phyloP scores from a whole-genome alignment of 1,140 invertebrate genomes.

The Triops longicaudatus region DNA sequence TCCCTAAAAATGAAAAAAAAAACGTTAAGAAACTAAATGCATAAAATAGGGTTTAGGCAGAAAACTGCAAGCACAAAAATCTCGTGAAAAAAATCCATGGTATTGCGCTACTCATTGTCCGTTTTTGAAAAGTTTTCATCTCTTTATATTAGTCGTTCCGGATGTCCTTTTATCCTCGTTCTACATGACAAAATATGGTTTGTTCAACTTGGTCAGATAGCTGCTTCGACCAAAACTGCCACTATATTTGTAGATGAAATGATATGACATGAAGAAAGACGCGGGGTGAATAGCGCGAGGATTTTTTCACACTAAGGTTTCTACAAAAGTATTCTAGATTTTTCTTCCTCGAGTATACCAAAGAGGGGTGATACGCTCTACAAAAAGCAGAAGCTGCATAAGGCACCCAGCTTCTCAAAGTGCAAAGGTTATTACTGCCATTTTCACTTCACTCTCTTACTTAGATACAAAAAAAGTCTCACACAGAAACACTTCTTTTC shows the following conservation, averaged over 20 bases:
- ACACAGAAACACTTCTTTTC: not conserved
- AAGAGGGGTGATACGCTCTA: not conserved
- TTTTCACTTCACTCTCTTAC: not conserved
- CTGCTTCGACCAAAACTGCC: not conserved
- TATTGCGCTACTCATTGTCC: not conserved
- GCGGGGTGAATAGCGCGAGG: not conserved
- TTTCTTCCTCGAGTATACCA: not conserved
- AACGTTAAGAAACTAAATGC: too few relatives aligned
- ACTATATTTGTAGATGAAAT: not conserved
- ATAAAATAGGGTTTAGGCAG: too few relatives aligned
- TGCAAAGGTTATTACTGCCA: not conserved
- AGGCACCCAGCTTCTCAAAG: slow-evolving; percentile 5
- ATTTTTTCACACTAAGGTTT: not conserved
- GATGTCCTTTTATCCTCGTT: not conserved
- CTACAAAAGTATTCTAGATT: not conserved
- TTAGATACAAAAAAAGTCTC: not conserved
- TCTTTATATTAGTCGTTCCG: not conserved
- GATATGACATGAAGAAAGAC: slow-evolving; percentile 12
- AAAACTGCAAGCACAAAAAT: too few relatives aligned
- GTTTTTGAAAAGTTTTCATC: not conserved
- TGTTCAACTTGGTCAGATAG: not conserved
- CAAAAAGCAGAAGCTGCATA: slow-evolving; percentile 11
- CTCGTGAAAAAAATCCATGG: not conserved
- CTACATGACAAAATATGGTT: slow-evolving; percentile 12
- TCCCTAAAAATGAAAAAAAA: too few relatives aligned